Conservation (phyloP, 2,113 vertebrate species). For the Gyps fulvus region DNA sequence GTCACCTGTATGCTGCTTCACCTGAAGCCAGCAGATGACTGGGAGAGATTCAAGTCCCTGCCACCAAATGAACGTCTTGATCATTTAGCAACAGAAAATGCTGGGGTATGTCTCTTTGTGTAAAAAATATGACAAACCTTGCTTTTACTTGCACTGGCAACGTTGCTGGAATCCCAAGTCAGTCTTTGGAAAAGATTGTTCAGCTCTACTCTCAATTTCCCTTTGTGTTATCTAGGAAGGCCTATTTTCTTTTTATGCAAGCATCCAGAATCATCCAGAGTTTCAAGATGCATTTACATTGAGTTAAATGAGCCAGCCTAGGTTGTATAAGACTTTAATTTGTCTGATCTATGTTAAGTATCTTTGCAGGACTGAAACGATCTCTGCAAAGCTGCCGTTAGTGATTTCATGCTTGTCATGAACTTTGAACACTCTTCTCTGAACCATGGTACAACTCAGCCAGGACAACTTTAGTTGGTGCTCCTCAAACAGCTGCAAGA, state of each 20-base stretch:
- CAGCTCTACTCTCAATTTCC: not conserved
- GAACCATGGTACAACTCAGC: not conserved
- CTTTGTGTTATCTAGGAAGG: not conserved
- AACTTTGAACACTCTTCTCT: not conserved
- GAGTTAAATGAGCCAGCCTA: not conserved
- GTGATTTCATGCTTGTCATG: not conserved
- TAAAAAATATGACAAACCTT: not conserved
- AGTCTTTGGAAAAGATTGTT: not conserved
- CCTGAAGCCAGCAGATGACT: not conserved
- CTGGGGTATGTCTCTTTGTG: not conserved
- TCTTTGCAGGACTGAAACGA: not conserved
- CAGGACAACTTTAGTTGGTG: not conserved
- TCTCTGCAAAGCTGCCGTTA: not conserved
- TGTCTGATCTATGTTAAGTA: not conserved
- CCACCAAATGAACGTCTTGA: accelerated
- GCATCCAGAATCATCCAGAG: not conserved
- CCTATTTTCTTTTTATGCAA: not conserved
- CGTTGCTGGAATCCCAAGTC: not conserved
- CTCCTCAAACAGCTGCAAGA: not conserved
- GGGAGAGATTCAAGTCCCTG: not conserved
- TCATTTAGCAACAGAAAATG: not conserved
- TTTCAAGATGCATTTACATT: not conserved
- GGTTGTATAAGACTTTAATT: not conserved
- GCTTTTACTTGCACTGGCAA: not conserved
- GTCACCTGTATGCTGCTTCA: not conserved